A percentile compares a stretch with the other conserved stretches of the same genome.
These are phyloP conservation scores for Sarcophaga peregrina DNA, from an alignment of 1,140 invertebrate genomes.

Conservation along the genomic window DNA sequence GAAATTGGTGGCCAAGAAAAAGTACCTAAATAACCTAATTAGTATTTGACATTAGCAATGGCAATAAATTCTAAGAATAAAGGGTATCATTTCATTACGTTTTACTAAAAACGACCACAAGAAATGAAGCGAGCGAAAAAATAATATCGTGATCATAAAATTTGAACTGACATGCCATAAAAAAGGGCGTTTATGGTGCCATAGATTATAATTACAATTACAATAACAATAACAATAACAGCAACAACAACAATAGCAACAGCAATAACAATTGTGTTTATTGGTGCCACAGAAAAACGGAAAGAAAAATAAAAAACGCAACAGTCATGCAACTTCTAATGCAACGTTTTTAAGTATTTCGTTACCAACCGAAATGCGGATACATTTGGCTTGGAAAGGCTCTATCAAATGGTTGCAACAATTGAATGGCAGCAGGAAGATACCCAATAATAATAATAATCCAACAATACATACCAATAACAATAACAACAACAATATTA, in stretches of 20 bases:
- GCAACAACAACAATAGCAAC: no score
- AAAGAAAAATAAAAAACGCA: no score
- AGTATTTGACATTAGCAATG: no score
- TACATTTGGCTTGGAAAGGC: not conserved
- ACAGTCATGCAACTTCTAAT: not conserved
- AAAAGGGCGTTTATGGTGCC: not conserved
- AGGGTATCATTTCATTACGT: no score
- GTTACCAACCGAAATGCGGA: slow-evolving; percentile 3
- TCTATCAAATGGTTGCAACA: slow-evolving; percentile 1
- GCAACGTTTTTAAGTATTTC: not conserved
- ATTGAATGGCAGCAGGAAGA: slow-evolving; percentile 19
- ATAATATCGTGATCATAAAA: not conserved
- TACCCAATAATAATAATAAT: not conserved
- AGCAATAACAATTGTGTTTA: not conserved
- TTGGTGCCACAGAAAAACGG: not conserved
- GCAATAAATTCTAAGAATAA: no score
- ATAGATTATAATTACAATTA: slow-evolving; percentile 2
- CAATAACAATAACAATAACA: no score
- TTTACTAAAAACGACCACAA: no score
- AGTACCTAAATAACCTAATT: no score
- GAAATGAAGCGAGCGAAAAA: no score
- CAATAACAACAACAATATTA: not conserved
- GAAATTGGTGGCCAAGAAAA: no score
- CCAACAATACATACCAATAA: not conserved
- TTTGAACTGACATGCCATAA: not conserved